Conservation (phyloP, 2,797 vertebrate genomes). For the Mormyrus hasselquistii region DNA sequence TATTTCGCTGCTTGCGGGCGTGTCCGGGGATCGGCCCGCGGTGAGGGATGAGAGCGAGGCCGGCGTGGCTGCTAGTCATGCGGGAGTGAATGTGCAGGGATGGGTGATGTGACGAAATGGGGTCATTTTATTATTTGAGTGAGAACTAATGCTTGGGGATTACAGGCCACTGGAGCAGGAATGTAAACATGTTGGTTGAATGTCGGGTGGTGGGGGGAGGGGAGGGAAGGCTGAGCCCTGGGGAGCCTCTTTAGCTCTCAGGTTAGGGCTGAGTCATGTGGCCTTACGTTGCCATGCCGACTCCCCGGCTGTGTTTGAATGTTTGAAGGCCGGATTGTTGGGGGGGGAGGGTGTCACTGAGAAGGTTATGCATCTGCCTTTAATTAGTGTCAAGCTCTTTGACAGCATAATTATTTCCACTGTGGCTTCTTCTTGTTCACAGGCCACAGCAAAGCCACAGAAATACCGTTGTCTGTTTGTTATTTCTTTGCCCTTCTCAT, state of each 20-base stretch:
- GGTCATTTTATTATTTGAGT: neutral
- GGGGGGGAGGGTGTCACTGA: slow-evolving; percentile 24
- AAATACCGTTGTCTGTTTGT: neutral
- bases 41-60: neutral
- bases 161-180: neutral
- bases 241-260: neutral
- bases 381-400: slow-evolving; percentile 29
- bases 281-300: neutral
- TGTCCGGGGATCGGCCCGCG: neutral
- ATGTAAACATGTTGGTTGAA: neutral
- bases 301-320: neutral
- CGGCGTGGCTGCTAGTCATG: neutral
- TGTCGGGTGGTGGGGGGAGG: neutral
- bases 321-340: slow-evolving; percentile 9
- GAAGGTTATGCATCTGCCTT: slow-evolving; percentile 36
- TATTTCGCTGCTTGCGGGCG: neutral
- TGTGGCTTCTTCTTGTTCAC: slow-evolving; percentile 31
- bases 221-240: neutral
- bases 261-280: neutral
- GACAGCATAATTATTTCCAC: slow-evolving; percentile 35
- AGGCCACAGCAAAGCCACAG: slow-evolving; percentile 31
- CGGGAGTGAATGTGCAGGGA: neutral
- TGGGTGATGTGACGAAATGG: neutral
- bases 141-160: neutral
- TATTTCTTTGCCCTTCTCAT: slow-evolving; percentile 24